Percentiles rank a stretch among this genome's conserved stretches.
Conservation (phyloP, 2,113 vertebrate species). For the Stegostoma tigrinum region DNA sequence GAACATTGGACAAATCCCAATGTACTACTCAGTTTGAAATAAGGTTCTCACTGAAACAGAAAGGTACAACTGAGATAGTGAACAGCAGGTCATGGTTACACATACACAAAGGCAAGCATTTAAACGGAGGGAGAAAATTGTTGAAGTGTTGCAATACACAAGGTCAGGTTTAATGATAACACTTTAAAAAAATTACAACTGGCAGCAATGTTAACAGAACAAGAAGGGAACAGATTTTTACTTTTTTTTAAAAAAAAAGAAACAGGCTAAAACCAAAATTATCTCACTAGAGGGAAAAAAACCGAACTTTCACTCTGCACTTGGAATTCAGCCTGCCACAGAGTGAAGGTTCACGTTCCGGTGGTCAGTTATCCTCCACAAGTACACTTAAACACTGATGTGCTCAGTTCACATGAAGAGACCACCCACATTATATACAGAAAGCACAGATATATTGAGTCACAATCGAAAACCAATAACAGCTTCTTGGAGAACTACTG, state of each 20-base stretch:
- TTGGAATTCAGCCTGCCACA: not conserved
- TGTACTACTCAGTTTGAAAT: not conserved
- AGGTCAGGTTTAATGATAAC: not conserved
- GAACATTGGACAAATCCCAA: not conserved
- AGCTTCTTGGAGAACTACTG: not conserved
- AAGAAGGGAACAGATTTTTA: not conserved
- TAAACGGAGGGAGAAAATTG: not conserved
- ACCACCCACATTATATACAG: not conserved
- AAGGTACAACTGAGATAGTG: not conserved
- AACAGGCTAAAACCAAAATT: not conserved
- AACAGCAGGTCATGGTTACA: not conserved
- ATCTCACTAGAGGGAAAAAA: not conserved
- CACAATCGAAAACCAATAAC: not conserved
- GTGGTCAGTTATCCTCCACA: not conserved
- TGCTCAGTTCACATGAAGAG: not conserved
- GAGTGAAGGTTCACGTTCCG: not conserved
- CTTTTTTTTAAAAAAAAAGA: not conserved
- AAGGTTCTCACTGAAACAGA: not conserved
- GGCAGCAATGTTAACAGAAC: not conserved
- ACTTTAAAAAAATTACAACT: not conserved
- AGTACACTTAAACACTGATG: not conserved
- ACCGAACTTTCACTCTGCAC: not conserved
- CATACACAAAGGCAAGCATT: not conserved
- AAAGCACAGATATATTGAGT: not conserved
- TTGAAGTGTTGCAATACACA: not conserved